These are phyloP conservation scores for Patella pellucida DNA, from an alignment of 2,888 invertebrate species.

Conservation along the genomic window DNA sequence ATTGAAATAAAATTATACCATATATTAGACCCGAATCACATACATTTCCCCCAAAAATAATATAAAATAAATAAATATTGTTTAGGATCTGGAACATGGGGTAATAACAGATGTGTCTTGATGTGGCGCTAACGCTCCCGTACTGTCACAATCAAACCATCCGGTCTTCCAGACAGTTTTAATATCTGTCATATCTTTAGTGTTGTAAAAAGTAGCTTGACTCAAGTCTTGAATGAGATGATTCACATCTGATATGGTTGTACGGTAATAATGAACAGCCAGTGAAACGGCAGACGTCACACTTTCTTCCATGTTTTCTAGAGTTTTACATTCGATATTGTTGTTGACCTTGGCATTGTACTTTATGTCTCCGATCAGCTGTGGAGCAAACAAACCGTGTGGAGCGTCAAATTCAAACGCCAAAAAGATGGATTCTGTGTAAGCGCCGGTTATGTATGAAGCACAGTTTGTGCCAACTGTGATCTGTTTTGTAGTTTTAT, in stretches of 20 bases:
- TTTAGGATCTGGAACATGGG: constrained; percentile 27
- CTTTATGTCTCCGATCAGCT: constrained; percentile 58
- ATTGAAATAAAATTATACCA: too few species aligned
- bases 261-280: constrained; percentile 52
- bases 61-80: neutral
- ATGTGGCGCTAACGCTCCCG: constrained; percentile 55
- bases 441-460: neutral
- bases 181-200: constrained; percentile 45
- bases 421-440: constrained; percentile 34
- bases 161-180: constrained; percentile 59
- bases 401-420: constrained; percentile 46
- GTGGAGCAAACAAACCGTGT: constrained; percentile 35
- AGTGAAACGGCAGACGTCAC: constrained; percentile 19
- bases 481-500: constrained; percentile 29
- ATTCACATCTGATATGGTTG: constrained; percentile 32
- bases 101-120: constrained; percentile 33
- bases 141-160: constrained; percentile 53
- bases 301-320: constrained; percentile 27
- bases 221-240: too few species aligned
- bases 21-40: too few species aligned
- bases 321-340: constrained; percentile 32
- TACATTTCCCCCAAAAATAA: too few species aligned
- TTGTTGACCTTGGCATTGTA: constrained; percentile 44
- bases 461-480: constrained; percentile 26
- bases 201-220: constrained; percentile 25